Conservation (phyloP, 2,113 vertebrate species). For the Eulacestoma nigropectus region DNA sequence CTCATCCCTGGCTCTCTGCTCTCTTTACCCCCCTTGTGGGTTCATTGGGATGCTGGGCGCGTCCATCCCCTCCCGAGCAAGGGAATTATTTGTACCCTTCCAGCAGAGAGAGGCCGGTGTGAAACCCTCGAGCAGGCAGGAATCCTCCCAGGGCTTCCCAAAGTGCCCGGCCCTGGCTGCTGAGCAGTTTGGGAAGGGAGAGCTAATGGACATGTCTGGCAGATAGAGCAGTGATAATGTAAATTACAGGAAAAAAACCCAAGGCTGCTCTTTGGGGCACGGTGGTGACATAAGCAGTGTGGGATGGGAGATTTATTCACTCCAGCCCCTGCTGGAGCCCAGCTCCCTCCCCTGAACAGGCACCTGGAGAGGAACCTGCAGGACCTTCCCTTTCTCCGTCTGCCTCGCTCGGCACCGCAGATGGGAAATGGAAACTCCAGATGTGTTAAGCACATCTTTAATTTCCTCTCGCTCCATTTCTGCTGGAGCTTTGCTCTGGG, state of each 20-base stretch:
- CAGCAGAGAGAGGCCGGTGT: neutral
- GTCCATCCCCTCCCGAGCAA: rapidly evolving
- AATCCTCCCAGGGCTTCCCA: neutral
- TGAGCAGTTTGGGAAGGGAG: neutral
- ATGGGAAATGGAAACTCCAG: neutral
- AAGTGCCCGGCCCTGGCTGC: neutral
- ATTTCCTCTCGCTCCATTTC: neutral
- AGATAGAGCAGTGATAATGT: neutral
- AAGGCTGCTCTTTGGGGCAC: neutral
- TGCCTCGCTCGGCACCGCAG: neutral
- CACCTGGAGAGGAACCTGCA: neutral
- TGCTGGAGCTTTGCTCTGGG: neutral
- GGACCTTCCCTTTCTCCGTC: neutral
- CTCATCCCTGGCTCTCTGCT: neutral
- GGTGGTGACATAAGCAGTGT: neutral
- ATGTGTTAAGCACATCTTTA: neutral
- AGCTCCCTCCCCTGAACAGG: neutral
- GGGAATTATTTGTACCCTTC: neutral
- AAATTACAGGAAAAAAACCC: neutral
- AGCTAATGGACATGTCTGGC: neutral
- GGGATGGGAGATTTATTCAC: neutral
- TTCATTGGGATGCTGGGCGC: neutral
- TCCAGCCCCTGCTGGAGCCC: neutral
- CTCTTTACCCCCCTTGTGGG: neutral
- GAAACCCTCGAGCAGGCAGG: neutral